Evolutionary conservation across 2,113 vertebrate genomes (phyloP).

Genomic region (Eptatretus burgeri): DNA sequence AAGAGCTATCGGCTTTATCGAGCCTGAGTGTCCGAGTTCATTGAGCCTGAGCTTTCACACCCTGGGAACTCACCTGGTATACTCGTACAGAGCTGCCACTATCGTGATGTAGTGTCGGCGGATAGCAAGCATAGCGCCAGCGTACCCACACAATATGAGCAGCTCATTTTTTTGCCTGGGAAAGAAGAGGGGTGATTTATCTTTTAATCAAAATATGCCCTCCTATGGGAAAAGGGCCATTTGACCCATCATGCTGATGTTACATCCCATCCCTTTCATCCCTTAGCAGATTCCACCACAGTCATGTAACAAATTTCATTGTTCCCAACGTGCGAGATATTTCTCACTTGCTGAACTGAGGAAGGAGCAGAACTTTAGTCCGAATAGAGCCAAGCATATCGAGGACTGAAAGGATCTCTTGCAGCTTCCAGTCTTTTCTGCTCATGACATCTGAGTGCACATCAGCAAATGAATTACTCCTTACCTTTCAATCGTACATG

Average conservation of each 20-base stretch:
- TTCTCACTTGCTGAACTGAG: slow-evolving; percentile 48
- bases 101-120: slow-evolving; percentile 50
- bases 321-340: too few species aligned
- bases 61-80: too few species aligned
- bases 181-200: not conserved
- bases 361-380: slow-evolving; percentile 41
- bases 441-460: slow-evolving; percentile 48
- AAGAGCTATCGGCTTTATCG: not conserved
- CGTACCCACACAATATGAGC: slow-evolving; percentile 58
- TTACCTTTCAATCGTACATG: too few species aligned
- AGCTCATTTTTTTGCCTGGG: slow-evolving; percentile 41
- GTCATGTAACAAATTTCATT: too few species aligned
- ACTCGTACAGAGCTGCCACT: slow-evolving; percentile 79
- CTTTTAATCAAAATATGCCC: too few species aligned
- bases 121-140: slow-evolving; percentile 55
- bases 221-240: too few species aligned
- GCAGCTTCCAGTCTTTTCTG: slow-evolving; percentile 46
- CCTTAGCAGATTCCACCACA: too few species aligned
- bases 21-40: too few species aligned
- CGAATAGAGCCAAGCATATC: slow-evolving; percentile 66
- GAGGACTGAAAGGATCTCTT: slow-evolving; percentile 33
- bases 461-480: too few species aligned
- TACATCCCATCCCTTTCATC: too few species aligned
- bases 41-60: slow-evolving; percentile 29
- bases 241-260: too few species aligned